phyloP scores from a whole-genome alignment of 2,797 vertebrate genomes.

The Ataeniobius toweri region DNA sequence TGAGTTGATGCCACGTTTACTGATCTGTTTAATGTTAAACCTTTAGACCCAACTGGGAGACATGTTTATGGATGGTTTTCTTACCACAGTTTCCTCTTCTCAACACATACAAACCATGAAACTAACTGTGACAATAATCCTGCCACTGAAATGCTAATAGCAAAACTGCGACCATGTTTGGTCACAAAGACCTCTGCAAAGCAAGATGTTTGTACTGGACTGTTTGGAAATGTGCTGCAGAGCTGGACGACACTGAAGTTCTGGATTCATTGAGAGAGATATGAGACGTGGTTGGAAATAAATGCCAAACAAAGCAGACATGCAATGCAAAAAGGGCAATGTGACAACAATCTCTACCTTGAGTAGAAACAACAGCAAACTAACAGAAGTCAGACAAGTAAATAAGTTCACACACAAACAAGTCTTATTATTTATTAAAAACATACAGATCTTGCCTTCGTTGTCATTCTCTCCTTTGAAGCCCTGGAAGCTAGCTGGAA shows the following conservation, averaged over 20 bases:
- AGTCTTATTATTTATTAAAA: constrained; percentile 17
- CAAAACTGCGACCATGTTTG: constrained; percentile 9
- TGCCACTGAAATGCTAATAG: constrained; percentile 10
- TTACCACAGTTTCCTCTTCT: constrained; percentile 14
- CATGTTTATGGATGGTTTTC: background rate
- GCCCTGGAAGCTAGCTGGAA: constrained; percentile 59
- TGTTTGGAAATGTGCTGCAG: background rate
- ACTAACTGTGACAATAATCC: constrained; percentile 5
- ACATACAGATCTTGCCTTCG: constrained; percentile 13
- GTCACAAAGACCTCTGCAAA: background rate
- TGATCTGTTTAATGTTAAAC: constrained; percentile 28
- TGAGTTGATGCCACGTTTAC: constrained; percentile 4
- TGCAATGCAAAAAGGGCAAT: background rate
- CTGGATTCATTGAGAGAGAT: constrained; percentile 17
- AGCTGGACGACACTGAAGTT: background rate
- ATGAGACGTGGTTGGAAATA: background rate
- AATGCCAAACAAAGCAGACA: background rate
- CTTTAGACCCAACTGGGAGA: background rate
- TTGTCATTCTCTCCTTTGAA: constrained; percentile 51
- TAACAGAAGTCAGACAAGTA: background rate
- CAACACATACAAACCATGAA: background rate
- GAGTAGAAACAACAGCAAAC: background rate
- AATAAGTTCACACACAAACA: constrained; percentile 1
- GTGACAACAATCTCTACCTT: background rate
- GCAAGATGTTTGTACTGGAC: constrained; percentile 8